phyloP scores from a whole-genome alignment of 2,888 invertebrate genomes.

The Malacosoma neustria region DNA sequence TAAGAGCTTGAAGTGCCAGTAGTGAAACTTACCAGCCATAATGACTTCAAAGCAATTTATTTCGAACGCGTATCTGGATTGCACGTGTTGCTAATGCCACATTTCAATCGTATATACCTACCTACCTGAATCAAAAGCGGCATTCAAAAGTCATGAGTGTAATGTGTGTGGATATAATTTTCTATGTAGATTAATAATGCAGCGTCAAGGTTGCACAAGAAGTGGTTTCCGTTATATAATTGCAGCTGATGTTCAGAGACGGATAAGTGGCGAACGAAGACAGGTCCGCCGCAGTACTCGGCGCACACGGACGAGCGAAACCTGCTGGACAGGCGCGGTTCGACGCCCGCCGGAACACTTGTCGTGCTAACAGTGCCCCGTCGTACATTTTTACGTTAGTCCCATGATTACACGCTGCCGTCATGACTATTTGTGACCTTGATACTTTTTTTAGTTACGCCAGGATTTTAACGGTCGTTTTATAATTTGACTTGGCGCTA shows the following conservation, averaged over 20 bases:
- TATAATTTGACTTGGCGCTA: neutral
- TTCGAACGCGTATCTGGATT: neutral
- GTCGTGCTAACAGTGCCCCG: slow-evolving; percentile 23
- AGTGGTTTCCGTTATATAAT: slow-evolving; percentile 41
- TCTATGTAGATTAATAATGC: neutral
- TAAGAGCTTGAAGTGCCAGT: neutral
- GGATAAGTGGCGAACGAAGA: slow-evolving; percentile 31
- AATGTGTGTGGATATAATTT: neutral
- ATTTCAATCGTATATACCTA: too few species aligned
- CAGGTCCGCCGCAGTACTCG: slow-evolving; percentile 4
- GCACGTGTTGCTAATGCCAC: neutral
- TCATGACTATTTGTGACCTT: slow-evolving; percentile 26
- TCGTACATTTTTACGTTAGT: slow-evolving; percentile 27
- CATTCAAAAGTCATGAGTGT: too few species aligned
- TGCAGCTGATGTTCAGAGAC: slow-evolving; percentile 36
- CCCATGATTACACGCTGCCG: slow-evolving; percentile 18
- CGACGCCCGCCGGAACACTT: slow-evolving; percentile 51
- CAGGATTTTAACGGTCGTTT: neutral
- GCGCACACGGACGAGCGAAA: slow-evolving; percentile 27
- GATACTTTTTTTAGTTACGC: slow-evolving; percentile 12
- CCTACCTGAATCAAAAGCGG: too few species aligned
- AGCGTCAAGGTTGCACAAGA: slow-evolving; percentile 15
- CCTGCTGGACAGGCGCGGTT: slow-evolving; percentile 52
- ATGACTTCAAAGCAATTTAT: neutral
- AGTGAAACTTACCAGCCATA: neutral